Percentiles rank a stretch among this genome's conserved stretches.
These are phyloP conservation scores for Cliona cf. orientalis DNA, from an alignment of 37 sponge, comb jelly and placozoan genomes.

Conservation along the genomic window DNA sequence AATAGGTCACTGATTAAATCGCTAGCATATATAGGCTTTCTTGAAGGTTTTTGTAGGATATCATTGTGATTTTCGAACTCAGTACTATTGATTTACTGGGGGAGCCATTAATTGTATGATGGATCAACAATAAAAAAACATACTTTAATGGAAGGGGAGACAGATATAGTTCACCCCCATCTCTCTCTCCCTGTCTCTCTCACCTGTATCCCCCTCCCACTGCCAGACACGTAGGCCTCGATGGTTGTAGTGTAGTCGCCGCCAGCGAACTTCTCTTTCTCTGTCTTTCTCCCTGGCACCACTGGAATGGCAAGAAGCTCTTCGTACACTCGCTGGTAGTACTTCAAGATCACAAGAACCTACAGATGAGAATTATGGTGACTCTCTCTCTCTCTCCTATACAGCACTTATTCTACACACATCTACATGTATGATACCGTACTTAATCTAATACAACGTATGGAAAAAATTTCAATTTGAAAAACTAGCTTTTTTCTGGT, in stretches of 20 bases:
- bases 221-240: conserved; percentile 92
- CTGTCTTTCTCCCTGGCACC: conserved; percentile 91
- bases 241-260: conserved; percentile 98
- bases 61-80: too few species aligned
- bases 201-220: conserved; percentile 97
- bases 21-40: too few species aligned
- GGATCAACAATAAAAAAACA: background rate
- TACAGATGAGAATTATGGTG: conserved; percentile 20
- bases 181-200: too few species aligned
- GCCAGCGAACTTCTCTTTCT: conserved; percentile 99
- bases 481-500: too few species aligned
- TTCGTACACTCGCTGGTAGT: conserved; percentile 95
- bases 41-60: too few species aligned
- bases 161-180: background rate
- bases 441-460: too few species aligned
- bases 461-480: too few species aligned
- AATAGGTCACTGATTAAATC: too few species aligned
- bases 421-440: too few species aligned
- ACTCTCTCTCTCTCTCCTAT: background rate
- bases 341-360: conserved; percentile 86
- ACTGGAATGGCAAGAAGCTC: conserved; percentile 98
- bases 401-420: background rate
- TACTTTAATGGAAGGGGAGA: background rate
- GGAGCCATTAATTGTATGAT: background rate
- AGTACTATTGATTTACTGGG: too few species aligned